A percentile compares a stretch with the other conserved stretches of the same genome.
These are phyloP conservation scores for Clytia hemisphaerica DNA, from an alignment of 30 jellyfish, hydroid and myxozoan species.

Conservation along the genomic window DNA sequence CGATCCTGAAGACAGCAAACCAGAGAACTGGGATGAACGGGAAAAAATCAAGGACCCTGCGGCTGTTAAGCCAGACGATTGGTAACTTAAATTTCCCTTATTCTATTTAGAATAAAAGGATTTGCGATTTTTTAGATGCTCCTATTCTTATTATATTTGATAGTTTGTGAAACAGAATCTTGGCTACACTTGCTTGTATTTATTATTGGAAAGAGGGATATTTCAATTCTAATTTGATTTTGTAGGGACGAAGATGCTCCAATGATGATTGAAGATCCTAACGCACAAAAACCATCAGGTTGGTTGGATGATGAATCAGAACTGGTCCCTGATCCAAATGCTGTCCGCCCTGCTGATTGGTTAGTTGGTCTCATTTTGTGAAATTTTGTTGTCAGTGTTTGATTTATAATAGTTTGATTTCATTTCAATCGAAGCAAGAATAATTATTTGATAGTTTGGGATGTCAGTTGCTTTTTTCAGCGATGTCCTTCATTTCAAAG, in stretches of 20 bases:
- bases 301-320: slow-evolving; percentile 99
- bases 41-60: slow-evolving; percentile 78
- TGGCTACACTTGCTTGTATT: neutral
- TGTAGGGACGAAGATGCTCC: slow-evolving; percentile 99
- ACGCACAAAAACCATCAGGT: slow-evolving; percentile 83
- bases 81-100: too few species aligned
- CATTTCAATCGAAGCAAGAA: too few species aligned
- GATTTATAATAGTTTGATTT: too few species aligned
- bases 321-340: slow-evolving; percentile 85
- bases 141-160: neutral
- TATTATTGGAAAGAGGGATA: too few species aligned
- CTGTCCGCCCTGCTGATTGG: slow-evolving; percentile 96
- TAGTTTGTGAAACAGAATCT: neutral
- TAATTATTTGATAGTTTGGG: too few species aligned
- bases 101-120: neutral
- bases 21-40: slow-evolving; percentile 97
- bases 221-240: neutral
- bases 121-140: neutral
- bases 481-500: too few species aligned
- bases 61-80: slow-evolving; percentile 89
- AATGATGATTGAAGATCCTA: slow-evolving; percentile 57
- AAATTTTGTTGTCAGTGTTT: too few species aligned
- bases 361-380: too few species aligned
- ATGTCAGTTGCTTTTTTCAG: too few species aligned
- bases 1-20: slow-evolving; percentile 91